A percentile compares a stretch with the other conserved stretches of the same genome.
phyloP scores from a whole-genome alignment of 1,140 invertebrate genomes.

The Pachypeltis micranthus region DNA sequence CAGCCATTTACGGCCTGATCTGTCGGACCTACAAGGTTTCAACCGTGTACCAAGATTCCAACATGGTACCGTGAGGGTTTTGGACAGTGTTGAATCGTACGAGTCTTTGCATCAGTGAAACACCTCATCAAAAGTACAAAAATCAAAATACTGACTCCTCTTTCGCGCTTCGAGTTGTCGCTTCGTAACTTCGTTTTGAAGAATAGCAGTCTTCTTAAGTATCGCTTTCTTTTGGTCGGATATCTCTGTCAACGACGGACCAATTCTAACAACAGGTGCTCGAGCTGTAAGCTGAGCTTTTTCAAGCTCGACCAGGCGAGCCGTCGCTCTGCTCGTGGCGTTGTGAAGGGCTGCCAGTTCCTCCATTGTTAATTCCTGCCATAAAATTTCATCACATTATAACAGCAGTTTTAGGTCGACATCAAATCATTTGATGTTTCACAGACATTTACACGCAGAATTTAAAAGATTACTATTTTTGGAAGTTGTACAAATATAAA shows the following conservation, averaged over 20 bases:
- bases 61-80: too few species aligned
- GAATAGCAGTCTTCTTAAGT: conserved; percentile 3
- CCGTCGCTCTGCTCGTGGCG: background rate
- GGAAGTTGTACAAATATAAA: too few species aligned
- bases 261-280: conserved; percentile 7
- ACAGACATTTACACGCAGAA: too few species aligned
- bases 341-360: conserved; percentile 15
- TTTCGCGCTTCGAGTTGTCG: conserved; percentile 17
- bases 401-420: too few species aligned
- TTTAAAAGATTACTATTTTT: too few species aligned
- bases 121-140: background rate
- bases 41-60: too few species aligned
- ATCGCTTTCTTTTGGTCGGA: conserved; percentile 12
- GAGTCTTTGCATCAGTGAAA: too few species aligned
- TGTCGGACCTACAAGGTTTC: too few species aligned
- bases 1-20: too few species aligned
- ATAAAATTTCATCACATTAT: too few species aligned
- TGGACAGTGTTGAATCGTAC: too few species aligned
- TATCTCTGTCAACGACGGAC: background rate
- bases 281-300: background rate
- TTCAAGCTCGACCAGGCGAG: background rate
- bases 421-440: too few species aligned
- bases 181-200: conserved; percentile 15
- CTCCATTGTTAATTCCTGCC: background rate
- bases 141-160: conserved; percentile 12